Base-by-base conservation (phyloP, 2,113 vertebrate species). In the Rhizomys pruinosus region DNA sequence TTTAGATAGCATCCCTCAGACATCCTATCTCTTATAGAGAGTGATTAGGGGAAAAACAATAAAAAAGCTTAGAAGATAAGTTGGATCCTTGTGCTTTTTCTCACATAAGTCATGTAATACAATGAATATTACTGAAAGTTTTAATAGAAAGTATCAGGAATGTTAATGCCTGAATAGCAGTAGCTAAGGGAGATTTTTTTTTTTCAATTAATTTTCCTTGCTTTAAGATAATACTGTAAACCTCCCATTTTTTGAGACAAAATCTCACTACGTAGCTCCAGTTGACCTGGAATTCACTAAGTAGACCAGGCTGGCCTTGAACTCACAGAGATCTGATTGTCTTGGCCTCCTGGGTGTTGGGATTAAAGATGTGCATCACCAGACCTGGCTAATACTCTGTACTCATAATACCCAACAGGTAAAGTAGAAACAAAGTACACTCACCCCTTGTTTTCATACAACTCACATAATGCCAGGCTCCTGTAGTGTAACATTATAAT, bases 121-220 rank as follows among this genome's bases (percentile, higher is more conserved):
- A 55, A 34, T 93, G n/a, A 86, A 94, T 29, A 27, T 27, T 78
- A 74, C 12, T 85, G 44, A 93, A 57, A 12, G 42, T 55, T 94
- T 96, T 79, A 94, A 94, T 34, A 82, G 34, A 79, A 95, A 92
- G 32, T 80, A 15, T 86, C 44, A 63, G 47, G 71, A 87, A 91
- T 87, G 77, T 87, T 90, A 92, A 93, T 32, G 80, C 2, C 44
- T 89, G 39, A 42, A 34, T 87, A 76, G 59, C 17, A n/a, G 19
- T 39, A 91, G 42, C 72, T 68, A 91, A 55, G 71, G 47, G 55
- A 93, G 9, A 84, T 80, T 80, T 80, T 87, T 93, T 84, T 80
- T 84, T 94, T 86, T 71, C 42, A 69, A 71, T 88, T 81, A 92
- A n/a, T 71, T 95, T 52, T 76, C n/a, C 64, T 93, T 93, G 81